Percentiles rank a stretch among this genome's conserved stretches.
Conservation (phyloP, 2,888 invertebrate species). For the Catocala nupta region DNA sequence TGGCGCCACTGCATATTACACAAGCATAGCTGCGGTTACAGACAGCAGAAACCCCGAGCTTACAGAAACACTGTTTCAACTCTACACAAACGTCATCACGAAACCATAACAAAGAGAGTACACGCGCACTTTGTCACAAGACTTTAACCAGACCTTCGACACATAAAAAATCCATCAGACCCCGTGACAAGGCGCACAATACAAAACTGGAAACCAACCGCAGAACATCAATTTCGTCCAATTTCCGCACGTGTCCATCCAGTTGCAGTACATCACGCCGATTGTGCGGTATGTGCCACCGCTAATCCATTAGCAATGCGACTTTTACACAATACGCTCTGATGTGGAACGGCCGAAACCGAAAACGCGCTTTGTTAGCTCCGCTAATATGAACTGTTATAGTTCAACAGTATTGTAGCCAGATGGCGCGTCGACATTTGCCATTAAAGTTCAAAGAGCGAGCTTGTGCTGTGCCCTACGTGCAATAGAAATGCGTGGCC, state of each 20-base stretch:
- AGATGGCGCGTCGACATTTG: background rate
- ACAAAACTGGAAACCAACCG: conserved; percentile 50
- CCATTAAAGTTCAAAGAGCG: background rate
- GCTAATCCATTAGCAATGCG: conserved; percentile 82
- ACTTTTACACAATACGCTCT: conserved; percentile 75
- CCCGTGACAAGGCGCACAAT: conserved; percentile 44
- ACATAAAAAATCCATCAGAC: conserved; percentile 41
- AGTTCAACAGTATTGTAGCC: conserved; percentile 16
- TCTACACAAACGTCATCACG: background rate
- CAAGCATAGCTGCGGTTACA: no score
- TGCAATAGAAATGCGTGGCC: no score
- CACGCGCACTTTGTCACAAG: background rate
- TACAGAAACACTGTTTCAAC: no score
- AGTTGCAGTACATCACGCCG: conserved; percentile 51
- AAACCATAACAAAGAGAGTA: no score
- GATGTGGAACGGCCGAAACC: conserved; percentile 54
- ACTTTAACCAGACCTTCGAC: background rate
- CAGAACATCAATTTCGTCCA: conserved; percentile 61
- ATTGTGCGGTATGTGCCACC: conserved; percentile 59
- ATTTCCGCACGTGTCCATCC: conserved; percentile 61
- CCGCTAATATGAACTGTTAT: conserved; percentile 29
- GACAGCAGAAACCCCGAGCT: no score
- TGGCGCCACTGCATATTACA: no score
- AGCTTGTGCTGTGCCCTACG: background rate
- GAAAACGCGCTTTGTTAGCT: conserved; percentile 57